Conservation (phyloP, 2,888 invertebrate species). For the Halocaridina rubra region DNA sequence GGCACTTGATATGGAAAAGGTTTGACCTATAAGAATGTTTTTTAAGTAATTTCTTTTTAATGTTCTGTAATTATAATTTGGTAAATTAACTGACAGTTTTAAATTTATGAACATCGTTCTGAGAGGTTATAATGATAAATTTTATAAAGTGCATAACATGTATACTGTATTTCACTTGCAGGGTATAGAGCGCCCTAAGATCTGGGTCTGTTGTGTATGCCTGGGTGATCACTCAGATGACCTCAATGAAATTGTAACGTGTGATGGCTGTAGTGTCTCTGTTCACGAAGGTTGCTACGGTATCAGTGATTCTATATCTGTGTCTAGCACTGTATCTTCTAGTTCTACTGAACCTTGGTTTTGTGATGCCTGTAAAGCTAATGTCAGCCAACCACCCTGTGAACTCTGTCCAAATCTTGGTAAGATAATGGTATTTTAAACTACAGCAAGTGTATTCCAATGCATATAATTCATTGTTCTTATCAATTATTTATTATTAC, state of each 20-base stretch:
- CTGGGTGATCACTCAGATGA: conserved; percentile 92
- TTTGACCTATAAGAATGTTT: too few relatives aligned
- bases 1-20: conserved; percentile 66
- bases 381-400: conserved; percentile 87
- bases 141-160: too few relatives aligned
- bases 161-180: too few relatives aligned
- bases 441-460: too few relatives aligned
- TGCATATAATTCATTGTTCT: too few relatives aligned
- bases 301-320: conserved; percentile 86
- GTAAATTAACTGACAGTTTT: too few relatives aligned
- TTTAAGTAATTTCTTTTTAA: too few relatives aligned
- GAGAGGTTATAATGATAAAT: too few relatives aligned
- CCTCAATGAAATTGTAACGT: conserved; percentile 95
- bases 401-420: conserved; percentile 64
- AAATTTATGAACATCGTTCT: too few relatives aligned
- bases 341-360: conserved; percentile 99
- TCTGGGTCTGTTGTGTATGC: conserved; percentile 75
- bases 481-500: too few relatives aligned
- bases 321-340: conserved; percentile 92
- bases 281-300: conserved; percentile 86
- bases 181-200: conserved; percentile 56
- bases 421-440: conserved; percentile 21
- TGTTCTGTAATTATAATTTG: too few relatives aligned
- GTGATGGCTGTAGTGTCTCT: conserved; percentile 95
- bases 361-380: conserved; percentile 97